Base-by-base conservation (phyloP, 2,113 vertebrate genomes). In the Cricetomys ansorgei region DNA sequence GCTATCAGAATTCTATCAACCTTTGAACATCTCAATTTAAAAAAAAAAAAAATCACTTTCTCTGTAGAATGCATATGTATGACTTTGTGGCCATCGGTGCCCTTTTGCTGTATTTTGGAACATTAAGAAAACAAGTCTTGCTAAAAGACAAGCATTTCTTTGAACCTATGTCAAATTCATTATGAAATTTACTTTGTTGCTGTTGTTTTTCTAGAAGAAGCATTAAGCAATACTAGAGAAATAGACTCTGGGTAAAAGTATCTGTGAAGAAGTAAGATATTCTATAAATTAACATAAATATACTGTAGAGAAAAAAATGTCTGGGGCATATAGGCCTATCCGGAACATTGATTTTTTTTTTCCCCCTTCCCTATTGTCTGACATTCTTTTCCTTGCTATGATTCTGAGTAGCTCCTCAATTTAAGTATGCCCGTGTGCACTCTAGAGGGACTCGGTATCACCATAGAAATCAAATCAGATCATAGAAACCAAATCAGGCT, bases 91-190 rank as follows among this genome's bases (percentile, higher is more conserved):
- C 27, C 55, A 88, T 62, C 9, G 6, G 15, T 93, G 31, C 76
- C 84, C 75, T 95, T 96, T 94, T 92, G 64, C 89, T 95, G 45
- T 84, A 70, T 96, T 97, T 96, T 91, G 87, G 96, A 94, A 79
- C 75, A 70, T 86, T 85, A 95, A 94, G 23, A 77, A 16, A 96
- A 76, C 40, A 40, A 95, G 25, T 77, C 7, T 89, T 83, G 65
- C 77, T 94, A 90, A 89, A 67, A 96, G 40, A 79, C 72, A 77
- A 93, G 73, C 43, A 17, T 96, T 93, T 97, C 76, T 95, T 95
- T 95, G 93, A 96, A 53, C 84, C 34, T 40, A 67, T 91, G 67
- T 86, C 62, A 95, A 86, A 92, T 92, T 87, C 88, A 55, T 92
- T 95, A 48, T 92, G 67, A 94, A 96, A 97, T 80, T 96, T 97